A percentile compares a stretch with the other conserved stretches of the same genome.
Conservation (phyloP, 2,797 vertebrate genomes). For the Enteromius anoplus region DNA sequence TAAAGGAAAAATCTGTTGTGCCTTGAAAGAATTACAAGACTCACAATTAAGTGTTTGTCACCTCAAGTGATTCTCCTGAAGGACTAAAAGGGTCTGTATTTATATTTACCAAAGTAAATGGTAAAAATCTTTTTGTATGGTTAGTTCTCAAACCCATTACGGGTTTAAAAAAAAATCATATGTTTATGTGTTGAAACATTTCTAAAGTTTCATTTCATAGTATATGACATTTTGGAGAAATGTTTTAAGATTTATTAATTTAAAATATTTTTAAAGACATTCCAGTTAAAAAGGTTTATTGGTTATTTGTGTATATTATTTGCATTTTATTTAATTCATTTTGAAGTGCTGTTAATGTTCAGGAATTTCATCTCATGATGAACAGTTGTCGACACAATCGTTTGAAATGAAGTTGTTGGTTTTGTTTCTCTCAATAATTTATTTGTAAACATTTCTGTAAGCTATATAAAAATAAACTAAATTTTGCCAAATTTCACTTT, state of each 20-base stretch:
- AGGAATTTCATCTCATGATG: background rate
- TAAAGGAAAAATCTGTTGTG: background rate
- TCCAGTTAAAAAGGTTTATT: slow-evolving; percentile 24
- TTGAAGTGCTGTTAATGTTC: background rate
- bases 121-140: background rate
- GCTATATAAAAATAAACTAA: slow-evolving; percentile 15
- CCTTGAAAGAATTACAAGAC: background rate
- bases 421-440: background rate
- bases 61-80: background rate
- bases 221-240: slow-evolving; percentile 13
- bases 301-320: slow-evolving; percentile 52
- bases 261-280: background rate
- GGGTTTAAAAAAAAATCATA: slow-evolving; percentile 2
- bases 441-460: slow-evolving; percentile 18
- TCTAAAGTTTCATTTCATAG: slow-evolving; percentile 56
- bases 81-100: background rate
- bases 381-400: background rate
- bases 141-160: slow-evolving; percentile 34
- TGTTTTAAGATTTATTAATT: slow-evolving; percentile 31
- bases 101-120: slow-evolving; percentile 16
- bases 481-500: background rate
- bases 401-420: background rate
- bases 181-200: background rate
- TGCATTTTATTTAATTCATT: slow-evolving; percentile 24
- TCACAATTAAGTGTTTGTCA: background rate